Percentiles rank a stretch among this genome's conserved stretches.
phyloP scores from a whole-genome alignment of 2,797 vertebrate species.

The Epinephelus malabaricus region DNA sequence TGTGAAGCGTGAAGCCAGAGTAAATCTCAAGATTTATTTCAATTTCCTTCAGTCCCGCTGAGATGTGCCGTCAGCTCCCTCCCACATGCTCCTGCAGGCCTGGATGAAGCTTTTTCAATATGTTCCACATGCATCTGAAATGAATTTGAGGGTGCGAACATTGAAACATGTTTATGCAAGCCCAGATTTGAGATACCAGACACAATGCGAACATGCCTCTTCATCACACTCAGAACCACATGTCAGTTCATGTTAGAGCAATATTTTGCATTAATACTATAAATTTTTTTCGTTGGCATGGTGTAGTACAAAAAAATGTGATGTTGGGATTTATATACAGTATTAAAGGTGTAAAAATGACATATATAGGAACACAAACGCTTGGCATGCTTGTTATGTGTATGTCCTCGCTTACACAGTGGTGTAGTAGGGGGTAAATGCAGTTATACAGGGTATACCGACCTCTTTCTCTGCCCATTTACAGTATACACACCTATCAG shows the following conservation, averaged over 20 bases:
- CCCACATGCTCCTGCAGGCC: slow-evolving; percentile 29
- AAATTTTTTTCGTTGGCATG: neutral
- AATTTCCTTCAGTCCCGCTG: slow-evolving; percentile 45
- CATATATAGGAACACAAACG: neutral
- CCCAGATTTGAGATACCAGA: slow-evolving; percentile 9
- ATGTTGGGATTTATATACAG: neutral
- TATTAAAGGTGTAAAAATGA: neutral
- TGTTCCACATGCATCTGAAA: slow-evolving; percentile 43
- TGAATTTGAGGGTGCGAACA: slow-evolving; percentile 33
- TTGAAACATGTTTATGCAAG: slow-evolving; percentile 27
- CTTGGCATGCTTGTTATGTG: neutral
- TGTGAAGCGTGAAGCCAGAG: slow-evolving; percentile 41
- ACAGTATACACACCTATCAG: too few species aligned
- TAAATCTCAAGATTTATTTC: slow-evolving; percentile 58
- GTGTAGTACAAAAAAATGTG: neutral
- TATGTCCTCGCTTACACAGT: neutral
- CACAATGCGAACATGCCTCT: neutral
- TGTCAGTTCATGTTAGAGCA: neutral
- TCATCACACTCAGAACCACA: slow-evolving; percentile 7
- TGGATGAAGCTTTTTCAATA: slow-evolving; percentile 18
- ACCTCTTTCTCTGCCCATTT: too few species aligned
- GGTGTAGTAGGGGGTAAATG: too few species aligned
- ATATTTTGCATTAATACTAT: neutral
- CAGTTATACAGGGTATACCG: too few species aligned
- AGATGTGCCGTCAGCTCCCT: slow-evolving; percentile 17